These are phyloP conservation scores for Decapterus maruadsi DNA, from an alignment of 2,797 vertebrate genomes.

Conservation along the genomic window DNA sequence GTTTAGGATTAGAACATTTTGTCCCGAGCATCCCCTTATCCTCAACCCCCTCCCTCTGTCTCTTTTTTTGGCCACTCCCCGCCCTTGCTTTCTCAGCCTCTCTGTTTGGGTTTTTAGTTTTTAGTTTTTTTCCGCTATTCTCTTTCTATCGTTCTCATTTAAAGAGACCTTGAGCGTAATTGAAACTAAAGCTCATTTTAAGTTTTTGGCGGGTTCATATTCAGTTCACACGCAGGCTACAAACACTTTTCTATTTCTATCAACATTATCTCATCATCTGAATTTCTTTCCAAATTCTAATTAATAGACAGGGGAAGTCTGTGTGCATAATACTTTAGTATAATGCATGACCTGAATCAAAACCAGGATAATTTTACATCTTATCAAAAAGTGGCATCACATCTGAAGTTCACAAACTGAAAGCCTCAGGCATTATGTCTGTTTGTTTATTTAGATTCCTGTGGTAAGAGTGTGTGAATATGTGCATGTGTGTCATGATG, in stretches of 20 bases:
- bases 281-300: background rate
- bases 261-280: background rate
- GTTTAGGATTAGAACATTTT: constrained; percentile 75
- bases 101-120: constrained; percentile 24
- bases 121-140: background rate
- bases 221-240: constrained; percentile 1
- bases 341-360: constrained; percentile 47
- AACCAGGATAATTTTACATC: constrained; percentile 41
- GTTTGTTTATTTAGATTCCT: constrained; percentile 2
- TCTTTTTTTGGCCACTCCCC: constrained; percentile 41
- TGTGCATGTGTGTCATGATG: background rate
- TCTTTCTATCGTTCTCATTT: constrained; percentile 15
- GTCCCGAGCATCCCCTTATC: constrained; percentile 64
- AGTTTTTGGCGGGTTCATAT: background rate
- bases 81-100: constrained; percentile 20
- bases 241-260: background rate
- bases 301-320: background rate
- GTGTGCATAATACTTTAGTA: constrained; percentile 2
- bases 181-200: constrained; percentile 5
- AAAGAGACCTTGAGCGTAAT: background rate
- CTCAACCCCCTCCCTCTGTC: constrained; percentile 31
- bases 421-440: background rate
- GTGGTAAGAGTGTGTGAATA: background rate
- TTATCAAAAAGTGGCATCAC: constrained; percentile 51
- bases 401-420: constrained; percentile 5